phyloP scores from a whole-genome alignment of 2,113 vertebrate genomes.

The Craseonycteris thonglongyai region DNA sequence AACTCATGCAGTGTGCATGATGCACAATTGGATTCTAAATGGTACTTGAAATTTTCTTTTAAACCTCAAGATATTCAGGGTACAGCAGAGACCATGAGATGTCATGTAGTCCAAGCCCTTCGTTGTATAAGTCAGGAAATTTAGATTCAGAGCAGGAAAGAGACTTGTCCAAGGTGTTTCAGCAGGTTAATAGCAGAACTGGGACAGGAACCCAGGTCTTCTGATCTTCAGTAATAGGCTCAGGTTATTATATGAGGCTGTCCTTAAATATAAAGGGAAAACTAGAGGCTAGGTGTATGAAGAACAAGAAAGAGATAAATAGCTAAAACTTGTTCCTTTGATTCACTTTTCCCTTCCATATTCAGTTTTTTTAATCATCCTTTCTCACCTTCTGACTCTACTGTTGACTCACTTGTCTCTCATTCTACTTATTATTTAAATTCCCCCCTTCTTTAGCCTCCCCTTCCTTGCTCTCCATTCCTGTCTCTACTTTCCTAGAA shows the following conservation, averaged over 20 bases:
- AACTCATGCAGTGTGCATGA: slow-evolving; percentile 53
- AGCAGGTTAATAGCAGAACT: not conserved
- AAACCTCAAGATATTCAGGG: not conserved
- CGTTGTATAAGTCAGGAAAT: not conserved
- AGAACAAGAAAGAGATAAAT: not conserved
- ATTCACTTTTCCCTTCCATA: not conserved
- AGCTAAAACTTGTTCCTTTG: not conserved
- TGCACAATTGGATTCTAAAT: slow-evolving; percentile 41
- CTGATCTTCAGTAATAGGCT: not conserved
- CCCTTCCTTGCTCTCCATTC: not conserved
- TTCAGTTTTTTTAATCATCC: not conserved
- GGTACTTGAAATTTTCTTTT: slow-evolving; percentile 20
- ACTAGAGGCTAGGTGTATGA: not conserved
- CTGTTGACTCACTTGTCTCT: not conserved
- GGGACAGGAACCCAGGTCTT: not conserved
- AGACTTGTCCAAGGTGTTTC: not conserved
- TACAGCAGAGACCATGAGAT: not conserved
- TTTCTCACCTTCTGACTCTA: not conserved
- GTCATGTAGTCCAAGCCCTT: not conserved
- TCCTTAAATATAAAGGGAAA: slow-evolving; percentile 8
- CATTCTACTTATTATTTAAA: not conserved
- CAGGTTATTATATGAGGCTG: not conserved
- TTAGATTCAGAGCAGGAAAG: not conserved
- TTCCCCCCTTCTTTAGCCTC: not conserved
- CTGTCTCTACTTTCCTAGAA: not conserved